Percentiles rank a stretch among this genome's conserved stretches.
Conservation (phyloP, 1,140 invertebrate genomes). For the Diploscapter pachys region DNA sequence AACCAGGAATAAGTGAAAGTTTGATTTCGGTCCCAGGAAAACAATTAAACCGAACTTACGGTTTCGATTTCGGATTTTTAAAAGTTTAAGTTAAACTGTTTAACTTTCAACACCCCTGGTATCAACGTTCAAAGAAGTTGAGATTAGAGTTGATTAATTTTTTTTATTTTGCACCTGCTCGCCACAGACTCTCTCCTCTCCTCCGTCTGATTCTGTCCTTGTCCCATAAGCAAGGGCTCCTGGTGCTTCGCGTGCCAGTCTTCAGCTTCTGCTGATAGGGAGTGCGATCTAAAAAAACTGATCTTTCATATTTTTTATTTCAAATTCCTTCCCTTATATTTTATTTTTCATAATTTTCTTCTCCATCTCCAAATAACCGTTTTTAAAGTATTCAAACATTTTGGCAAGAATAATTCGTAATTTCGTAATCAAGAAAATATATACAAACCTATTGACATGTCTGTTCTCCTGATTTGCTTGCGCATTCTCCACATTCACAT, state of each 20-base stretch:
- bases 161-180: no score
- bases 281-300: constrained; percentile 4
- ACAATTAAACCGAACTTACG: no score
- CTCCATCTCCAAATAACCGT: not conserved
- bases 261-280: constrained; percentile 18
- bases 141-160: no score
- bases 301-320: not conserved
- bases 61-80: no score
- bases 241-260: constrained; percentile 30
- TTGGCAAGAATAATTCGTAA: not conserved
- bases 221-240: constrained; percentile 21
- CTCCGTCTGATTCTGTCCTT: no score
- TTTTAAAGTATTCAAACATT: not conserved
- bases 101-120: no score
- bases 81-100: no score
- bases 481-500: not conserved
- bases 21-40: no score
- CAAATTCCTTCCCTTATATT: not conserved
- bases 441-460: not conserved
- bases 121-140: no score
- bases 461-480: not conserved
- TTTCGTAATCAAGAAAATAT: not conserved
- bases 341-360: not conserved
- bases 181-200: no score
- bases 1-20: no score